Base-by-base conservation (phyloP, 2,888 invertebrate species). In the Aphodius sticticus region DNA sequence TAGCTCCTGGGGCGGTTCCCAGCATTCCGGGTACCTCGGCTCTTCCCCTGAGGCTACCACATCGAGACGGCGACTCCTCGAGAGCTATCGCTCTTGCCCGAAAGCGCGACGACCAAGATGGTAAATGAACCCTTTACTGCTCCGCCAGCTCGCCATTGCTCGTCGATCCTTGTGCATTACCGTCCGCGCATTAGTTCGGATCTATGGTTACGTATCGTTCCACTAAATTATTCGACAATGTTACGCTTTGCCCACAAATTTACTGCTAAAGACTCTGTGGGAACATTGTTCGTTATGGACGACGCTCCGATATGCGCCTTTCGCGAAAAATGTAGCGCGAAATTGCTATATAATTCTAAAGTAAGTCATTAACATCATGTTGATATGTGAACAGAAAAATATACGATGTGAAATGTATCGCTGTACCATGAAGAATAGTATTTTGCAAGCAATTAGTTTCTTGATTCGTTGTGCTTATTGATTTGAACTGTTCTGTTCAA, bases 1-100 rank as follows among this genome's bases (percentile, higher is more conserved):
- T 83, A 84, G 84, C 82, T 84, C 85, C 85, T 83, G 83, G 83
- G 84, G 85, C 84, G 83, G 83, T 85, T 84, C 85, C 84, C 85
- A 85, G 84, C 84, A 83, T 84, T 84, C 84, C 83, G 82, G 82
- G 83, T 79, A 79, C 82, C 80, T 80, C 82, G 69, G 36, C 74
- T 7, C 81, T 81, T 81, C 79, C 53, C 82, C 83, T 83, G 80
- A 80, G 83, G 82, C 82, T 82, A 81, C 82, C 82, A 76, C 79
- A 77, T 76, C 74, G 74, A 72, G 71, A 16, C 77, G 53, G 53
- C 53, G 53, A 53, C 53, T 53, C 53, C 53, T 53, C 53, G 53
- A 53, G 53, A 9, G 53, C 9, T 53, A 53, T 53, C 53, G 53
- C 53, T 53, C 53, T 53, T 26, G 26, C 26, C 26, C 26, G 38